These are phyloP conservation scores for Hypothenemus hampei DNA, from an alignment of 1,140 invertebrate genomes.

Conservation along the genomic window DNA sequence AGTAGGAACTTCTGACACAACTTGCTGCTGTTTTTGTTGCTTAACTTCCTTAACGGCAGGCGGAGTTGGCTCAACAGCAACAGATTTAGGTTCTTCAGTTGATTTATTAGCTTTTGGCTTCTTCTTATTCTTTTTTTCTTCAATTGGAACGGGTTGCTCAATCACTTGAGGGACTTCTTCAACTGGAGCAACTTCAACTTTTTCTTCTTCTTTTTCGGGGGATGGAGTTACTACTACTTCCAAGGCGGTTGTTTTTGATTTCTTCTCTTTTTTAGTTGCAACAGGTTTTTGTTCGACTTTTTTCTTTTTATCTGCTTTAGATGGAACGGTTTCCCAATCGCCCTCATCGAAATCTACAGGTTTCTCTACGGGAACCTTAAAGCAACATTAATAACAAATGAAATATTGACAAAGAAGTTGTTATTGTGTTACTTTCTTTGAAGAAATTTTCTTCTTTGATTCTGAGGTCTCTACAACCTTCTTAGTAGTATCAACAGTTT, in stretches of 20 bases:
- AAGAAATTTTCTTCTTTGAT: conserved; percentile 54
- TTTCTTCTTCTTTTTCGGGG: conserved; percentile 19
- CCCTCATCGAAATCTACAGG: conserved; percentile 69
- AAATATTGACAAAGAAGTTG: neutral
- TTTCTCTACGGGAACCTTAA: conserved; percentile 46
- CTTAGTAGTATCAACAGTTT: conserved; percentile 39
- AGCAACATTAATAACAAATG: neutral
- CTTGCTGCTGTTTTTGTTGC: conserved; percentile 26
- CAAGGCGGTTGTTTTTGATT: conserved; percentile 45
- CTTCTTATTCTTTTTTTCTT: conserved; percentile 44
- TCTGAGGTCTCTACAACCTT: conserved; percentile 48
- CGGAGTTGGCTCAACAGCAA: neutral
- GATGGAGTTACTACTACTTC: conserved; percentile 49
- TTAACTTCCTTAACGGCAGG: neutral
- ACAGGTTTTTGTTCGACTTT: conserved; percentile 53
- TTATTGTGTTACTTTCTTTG: conserved; percentile 40
- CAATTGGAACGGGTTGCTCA: conserved; percentile 32
- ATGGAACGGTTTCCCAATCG: conserved; percentile 67
- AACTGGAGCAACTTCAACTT: neutral
- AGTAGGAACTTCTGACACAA: neutral
- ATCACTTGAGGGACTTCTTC: conserved; percentile 30
- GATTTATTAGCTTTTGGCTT: conserved; percentile 48
- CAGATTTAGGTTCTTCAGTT: conserved; percentile 31
- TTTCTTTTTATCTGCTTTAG: conserved; percentile 60
- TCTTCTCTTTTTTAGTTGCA: conserved; percentile 52